phyloP scores from a whole-genome alignment of 2,888 invertebrate genomes.

The Crepidodera aurea region DNA sequence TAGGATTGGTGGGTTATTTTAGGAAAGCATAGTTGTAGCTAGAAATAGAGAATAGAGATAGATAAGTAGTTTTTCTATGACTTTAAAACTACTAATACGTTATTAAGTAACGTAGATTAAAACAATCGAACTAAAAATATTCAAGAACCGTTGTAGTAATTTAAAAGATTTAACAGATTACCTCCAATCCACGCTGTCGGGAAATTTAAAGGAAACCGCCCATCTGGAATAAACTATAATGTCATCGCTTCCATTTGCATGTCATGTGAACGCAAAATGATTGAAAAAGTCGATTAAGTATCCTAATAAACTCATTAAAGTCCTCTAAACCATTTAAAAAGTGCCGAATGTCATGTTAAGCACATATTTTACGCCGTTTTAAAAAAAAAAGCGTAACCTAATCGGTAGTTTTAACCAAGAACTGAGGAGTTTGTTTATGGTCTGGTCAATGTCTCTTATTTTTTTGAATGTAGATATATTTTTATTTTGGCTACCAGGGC shows the following conservation, averaged over 20 bases:
- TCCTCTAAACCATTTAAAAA: slow-evolving; percentile 36
- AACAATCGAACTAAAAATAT: background rate
- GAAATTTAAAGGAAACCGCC: background rate
- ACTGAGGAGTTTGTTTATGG: slow-evolving; percentile 49
- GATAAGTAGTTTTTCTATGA: no score
- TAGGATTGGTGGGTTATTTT: no score
- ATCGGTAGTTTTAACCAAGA: slow-evolving; percentile 54
- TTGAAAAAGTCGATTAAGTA: slow-evolving; percentile 29
- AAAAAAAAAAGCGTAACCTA: slow-evolving; percentile 53
- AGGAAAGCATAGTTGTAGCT: no score
- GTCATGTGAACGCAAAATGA: slow-evolving; percentile 8
- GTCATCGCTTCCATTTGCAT: slow-evolving; percentile 8
- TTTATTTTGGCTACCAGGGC: no score
- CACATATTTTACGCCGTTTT: slow-evolving; percentile 45
- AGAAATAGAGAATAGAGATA: no score
- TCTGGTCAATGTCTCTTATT: background rate
- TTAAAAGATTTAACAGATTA: background rate
- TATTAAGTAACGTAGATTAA: no score
- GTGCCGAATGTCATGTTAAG: slow-evolving; percentile 46
- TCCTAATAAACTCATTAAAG: slow-evolving; percentile 38
- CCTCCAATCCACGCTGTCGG: background rate
- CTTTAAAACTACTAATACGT: no score
- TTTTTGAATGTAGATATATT: no score
- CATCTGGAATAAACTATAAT: slow-evolving; percentile 8
- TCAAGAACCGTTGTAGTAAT: background rate